Conservation (phyloP, 2,797 vertebrate species). For the Tenualosa thibaudeaui region DNA sequence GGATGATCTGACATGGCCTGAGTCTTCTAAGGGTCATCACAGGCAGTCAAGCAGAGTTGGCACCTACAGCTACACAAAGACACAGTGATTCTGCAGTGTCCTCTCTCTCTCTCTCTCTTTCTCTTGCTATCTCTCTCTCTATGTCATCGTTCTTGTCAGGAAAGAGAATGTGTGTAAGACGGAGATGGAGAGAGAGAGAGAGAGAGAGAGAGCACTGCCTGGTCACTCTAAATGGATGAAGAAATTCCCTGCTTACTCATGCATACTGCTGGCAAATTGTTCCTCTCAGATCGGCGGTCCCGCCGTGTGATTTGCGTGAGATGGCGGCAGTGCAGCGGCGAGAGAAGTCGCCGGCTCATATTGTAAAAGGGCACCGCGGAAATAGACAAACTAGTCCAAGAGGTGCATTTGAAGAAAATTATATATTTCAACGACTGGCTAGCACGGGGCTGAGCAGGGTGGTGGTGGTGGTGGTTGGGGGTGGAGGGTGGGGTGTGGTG, state of each 20-base stretch:
- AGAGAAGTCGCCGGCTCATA: conserved; percentile 66
- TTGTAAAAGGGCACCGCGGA: conserved; percentile 68
- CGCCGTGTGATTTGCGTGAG: conserved; percentile 70
- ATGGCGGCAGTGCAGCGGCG: conserved; percentile 52
- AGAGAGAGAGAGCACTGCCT: conserved; percentile 54
- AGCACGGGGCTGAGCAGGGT: conserved; percentile 38
- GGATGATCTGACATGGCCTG: conserved; percentile 52
- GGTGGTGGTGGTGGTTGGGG: conserved; percentile 34
- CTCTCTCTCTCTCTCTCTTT: conserved; percentile 34
- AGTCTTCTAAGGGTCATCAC: conserved; percentile 50
- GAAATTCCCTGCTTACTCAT: conserved; percentile 77
- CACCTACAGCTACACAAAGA: conserved; percentile 29
- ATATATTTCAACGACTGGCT: conserved; percentile 65
- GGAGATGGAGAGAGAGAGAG: background rate
- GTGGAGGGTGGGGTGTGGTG: conserved; percentile 44
- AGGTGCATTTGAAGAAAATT: conserved; percentile 77
- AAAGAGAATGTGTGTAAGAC: background rate
- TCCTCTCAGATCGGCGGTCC: conserved; percentile 67
- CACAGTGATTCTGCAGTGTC: conserved; percentile 36
- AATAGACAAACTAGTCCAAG: conserved; percentile 64
- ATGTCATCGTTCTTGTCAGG: conserved; percentile 46
- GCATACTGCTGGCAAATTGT: conserved; percentile 79
- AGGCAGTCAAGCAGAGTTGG: conserved; percentile 38
- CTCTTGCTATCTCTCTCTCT: background rate
- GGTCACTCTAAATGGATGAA: conserved; percentile 76